Evolutionary conservation across 2,113 vertebrate genomes (phyloP).

Genomic region (Sceloporus undulatus): DNA sequence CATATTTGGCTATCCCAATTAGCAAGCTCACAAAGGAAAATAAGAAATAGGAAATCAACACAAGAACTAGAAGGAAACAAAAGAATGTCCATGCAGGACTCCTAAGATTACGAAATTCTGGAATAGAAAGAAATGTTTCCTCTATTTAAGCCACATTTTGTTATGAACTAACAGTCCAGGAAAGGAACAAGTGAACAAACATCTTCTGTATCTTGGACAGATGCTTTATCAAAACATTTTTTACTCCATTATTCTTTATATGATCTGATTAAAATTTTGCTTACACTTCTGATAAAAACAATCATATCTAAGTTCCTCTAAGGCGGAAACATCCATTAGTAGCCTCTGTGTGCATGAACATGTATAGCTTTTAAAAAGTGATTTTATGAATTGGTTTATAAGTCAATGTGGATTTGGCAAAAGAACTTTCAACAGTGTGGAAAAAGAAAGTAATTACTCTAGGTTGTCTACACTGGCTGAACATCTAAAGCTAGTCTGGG

Average conservation of each 20-base stretch:
- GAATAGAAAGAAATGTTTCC: conserved; percentile 36
- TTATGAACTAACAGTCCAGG: conserved; percentile 26
- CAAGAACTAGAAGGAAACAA: conserved; percentile 65
- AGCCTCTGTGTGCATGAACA: conserved; percentile 11
- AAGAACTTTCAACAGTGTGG: conserved; percentile 37
- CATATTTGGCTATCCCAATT: conserved; percentile 89
- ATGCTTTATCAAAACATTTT: background rate
- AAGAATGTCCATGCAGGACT: conserved; percentile 61
- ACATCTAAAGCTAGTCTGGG: too few relatives aligned
- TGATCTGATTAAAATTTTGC: conserved; percentile 35
- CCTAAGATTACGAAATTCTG: conserved; percentile 57
- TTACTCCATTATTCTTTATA: background rate
- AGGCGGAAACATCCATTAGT: conserved; percentile 14
- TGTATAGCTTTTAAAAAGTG: conserved; percentile 36
- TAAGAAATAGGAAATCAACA: conserved; percentile 82
- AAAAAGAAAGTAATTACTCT: conserved; percentile 43
- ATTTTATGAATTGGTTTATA: conserved; percentile 20
- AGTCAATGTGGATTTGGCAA: conserved; percentile 33
- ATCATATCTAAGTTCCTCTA: background rate
- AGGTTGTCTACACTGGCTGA: background rate
- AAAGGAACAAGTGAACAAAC: conserved; percentile 21
- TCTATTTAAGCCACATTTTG: conserved; percentile 19
- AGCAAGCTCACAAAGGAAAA: conserved; percentile 86
- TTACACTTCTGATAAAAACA: background rate
- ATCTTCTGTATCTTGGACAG: conserved; percentile 1